Base-by-base conservation (phyloP, 2,797 vertebrate genomes). In the Pyrrhura leucotis region DNA sequence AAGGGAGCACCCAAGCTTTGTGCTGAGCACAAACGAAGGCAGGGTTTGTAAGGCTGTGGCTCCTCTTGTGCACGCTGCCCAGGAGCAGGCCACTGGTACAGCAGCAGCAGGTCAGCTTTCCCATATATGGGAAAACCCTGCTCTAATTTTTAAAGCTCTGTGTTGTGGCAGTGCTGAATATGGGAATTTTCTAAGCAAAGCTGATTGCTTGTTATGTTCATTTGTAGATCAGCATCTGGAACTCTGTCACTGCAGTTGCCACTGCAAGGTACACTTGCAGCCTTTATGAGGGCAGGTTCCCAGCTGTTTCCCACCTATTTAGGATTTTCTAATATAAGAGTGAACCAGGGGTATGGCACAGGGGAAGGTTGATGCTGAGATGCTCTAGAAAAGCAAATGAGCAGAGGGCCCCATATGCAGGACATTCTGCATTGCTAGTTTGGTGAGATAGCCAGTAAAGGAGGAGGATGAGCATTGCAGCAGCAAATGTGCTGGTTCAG, bases 41-140 rank as follows among this genome's bases (percentile, higher is more conserved):
- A 80, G 93, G 79, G 62, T 21, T 77, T 77, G 85, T 14, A 7
- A 2, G 2, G 83, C 82, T 80, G n/a, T 0, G 0, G 45, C 35
- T 68, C 44, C 29, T 37, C 9, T 39, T 3, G 21, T 37, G 74
- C 4, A 0, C 9, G 88, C 88, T 25, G 56, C 66, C 2, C 2
- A 80, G 71, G 39, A 87, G 75, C 28, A 8, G 50, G 33, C 19
- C 0, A 5, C 76, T 62, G 80, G 67, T 54, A 35, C 77, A 5
- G 20, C 74, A 75, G 81, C 26, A 7, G 88, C 84, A 85, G 91
- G 88, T 94, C 77, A 56, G 63, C 37, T 17, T 96, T 93, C 85
- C 94, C 89, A 67, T 95, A 82, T 94, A 91, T 94, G 95, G 95
- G 88, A 95, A 97, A 97, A 90, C 77, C 67, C 51, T 79, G 74